phyloP scores from a whole-genome alignment of 92 coral and sea anemone species.

The Galaxea fascicularis region DNA sequence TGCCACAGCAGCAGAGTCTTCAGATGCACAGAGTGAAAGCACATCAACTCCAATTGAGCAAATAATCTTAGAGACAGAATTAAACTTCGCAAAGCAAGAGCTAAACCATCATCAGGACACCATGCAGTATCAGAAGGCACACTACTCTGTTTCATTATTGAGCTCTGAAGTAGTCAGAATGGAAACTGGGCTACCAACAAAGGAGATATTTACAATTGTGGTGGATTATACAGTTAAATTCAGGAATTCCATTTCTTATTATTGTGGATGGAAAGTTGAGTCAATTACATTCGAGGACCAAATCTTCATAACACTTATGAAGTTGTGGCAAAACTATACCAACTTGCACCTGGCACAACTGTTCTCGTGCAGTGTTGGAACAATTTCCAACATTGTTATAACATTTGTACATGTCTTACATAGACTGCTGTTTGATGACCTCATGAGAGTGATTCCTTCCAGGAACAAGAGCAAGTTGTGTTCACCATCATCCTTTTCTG shows the following conservation, averaged over 20 bases:
- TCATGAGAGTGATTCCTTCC: conserved; percentile 65
- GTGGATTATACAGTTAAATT: conserved; percentile 31
- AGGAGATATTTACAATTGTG: conserved; percentile 22
- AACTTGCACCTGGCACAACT: conserved; percentile 47
- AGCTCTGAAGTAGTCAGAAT: conserved; percentile 41
- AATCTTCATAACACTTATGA: conserved; percentile 43
- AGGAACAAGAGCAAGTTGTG: conserved; percentile 56
- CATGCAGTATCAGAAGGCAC: conserved; percentile 19
- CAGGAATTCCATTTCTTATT: conserved; percentile 26
- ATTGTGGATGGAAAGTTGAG: conserved; percentile 49
- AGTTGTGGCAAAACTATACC: conserved; percentile 47
- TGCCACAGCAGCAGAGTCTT: not conserved
- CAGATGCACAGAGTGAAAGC: not conserved
- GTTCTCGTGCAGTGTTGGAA: conserved; percentile 36
- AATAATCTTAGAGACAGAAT: conserved; percentile 53
- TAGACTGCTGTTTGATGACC: conserved; percentile 36
- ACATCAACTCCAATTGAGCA: conserved; percentile 16
- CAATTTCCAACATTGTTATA: conserved; percentile 44
- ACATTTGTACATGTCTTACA: conserved; percentile 57
- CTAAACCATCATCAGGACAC: conserved; percentile 12
- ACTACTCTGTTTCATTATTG: conserved; percentile 48
- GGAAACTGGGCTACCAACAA: conserved; percentile 33
- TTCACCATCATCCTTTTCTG: conserved; percentile 69
- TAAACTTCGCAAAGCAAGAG: conserved; percentile 45
- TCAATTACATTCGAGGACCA: conserved; percentile 47